Evolutionary conservation across 2,888 invertebrate species (phyloP).

Genomic region (Tipula confusa): DNA sequence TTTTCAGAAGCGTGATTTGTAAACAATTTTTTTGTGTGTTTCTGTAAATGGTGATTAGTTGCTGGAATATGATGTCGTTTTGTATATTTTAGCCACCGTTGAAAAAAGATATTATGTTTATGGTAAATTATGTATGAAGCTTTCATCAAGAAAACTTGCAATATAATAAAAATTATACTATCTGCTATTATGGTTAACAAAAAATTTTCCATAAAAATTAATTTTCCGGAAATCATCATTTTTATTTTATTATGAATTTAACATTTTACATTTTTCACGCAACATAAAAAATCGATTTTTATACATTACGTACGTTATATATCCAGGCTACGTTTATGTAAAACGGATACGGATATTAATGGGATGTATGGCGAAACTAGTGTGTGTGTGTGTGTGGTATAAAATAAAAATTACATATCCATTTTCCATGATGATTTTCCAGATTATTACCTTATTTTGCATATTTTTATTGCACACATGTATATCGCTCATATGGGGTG

Average conservation of each 20-base stretch:
- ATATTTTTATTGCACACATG: not conserved
- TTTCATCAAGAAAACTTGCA: not conserved
- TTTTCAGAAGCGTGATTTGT: not conserved
- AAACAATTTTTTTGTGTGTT: not conserved
- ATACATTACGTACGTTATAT: not conserved
- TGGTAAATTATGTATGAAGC: not conserved
- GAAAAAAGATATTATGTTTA: not conserved
- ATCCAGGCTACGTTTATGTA: not conserved
- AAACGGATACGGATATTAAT: not conserved
- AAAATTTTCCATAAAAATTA: not conserved
- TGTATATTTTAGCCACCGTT: not conserved
- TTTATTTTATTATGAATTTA: not conserved
- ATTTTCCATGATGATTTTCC: not conserved
- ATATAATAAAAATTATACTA: not conserved
- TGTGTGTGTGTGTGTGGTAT: no score
- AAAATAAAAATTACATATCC: not conserved
- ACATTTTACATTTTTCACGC: constrained; percentile 9
- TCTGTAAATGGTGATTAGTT: not conserved
- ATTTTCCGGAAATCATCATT: not conserved
- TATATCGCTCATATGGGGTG: not conserved
- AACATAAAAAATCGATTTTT: not conserved
- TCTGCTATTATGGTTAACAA: not conserved
- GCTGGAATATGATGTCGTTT: not conserved
- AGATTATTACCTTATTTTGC: constrained; percentile 25
- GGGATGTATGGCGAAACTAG: not conserved